A percentile compares a stretch with the other conserved stretches of the same genome.
phyloP scores from a whole-genome alignment of 2,888 invertebrate genomes.

The Hirtodrosophila duncani region DNA sequence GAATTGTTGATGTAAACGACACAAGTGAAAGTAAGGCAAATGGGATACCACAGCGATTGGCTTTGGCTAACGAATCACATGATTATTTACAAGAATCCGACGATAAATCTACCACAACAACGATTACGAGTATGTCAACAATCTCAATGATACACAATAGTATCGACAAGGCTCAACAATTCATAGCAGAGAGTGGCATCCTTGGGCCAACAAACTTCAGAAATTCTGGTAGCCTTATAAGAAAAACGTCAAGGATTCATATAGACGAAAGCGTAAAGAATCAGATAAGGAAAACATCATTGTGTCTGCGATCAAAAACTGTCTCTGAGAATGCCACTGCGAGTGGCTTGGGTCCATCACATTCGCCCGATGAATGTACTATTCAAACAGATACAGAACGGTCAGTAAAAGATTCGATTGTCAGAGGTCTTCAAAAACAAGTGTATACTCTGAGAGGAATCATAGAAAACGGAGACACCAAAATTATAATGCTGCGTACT shows the following conservation, averaged over 20 bases:
- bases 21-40: not conserved
- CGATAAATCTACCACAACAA: no score
- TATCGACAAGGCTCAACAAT: slow-evolving; percentile 36
- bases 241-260: slow-evolving; percentile 36
- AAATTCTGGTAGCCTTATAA: slow-evolving; percentile 24
- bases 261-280: slow-evolving; percentile 23
- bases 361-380: not conserved
- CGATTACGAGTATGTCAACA: not conserved
- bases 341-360: not conserved
- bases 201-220: slow-evolving; percentile 21
- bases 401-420: slow-evolving; percentile 10
- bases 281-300: slow-evolving; percentile 38
- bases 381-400: not conserved
- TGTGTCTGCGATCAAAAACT: slow-evolving; percentile 20
- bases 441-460: slow-evolving; percentile 16
- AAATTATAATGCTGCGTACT: slow-evolving; percentile 41
- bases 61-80: not conserved
- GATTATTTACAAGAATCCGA: not conserved
- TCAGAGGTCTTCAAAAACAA: slow-evolving; percentile 19
- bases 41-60: not conserved
- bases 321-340: slow-evolving; percentile 9
- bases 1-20: not conserved
- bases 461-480: slow-evolving; percentile 32
- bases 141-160: not conserved
- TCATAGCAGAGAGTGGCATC: slow-evolving; percentile 36